These are phyloP conservation scores for Phylloscopus trochiloides DNA, from an alignment of 2,113 vertebrate genomes.

Conservation along the genomic window DNA sequence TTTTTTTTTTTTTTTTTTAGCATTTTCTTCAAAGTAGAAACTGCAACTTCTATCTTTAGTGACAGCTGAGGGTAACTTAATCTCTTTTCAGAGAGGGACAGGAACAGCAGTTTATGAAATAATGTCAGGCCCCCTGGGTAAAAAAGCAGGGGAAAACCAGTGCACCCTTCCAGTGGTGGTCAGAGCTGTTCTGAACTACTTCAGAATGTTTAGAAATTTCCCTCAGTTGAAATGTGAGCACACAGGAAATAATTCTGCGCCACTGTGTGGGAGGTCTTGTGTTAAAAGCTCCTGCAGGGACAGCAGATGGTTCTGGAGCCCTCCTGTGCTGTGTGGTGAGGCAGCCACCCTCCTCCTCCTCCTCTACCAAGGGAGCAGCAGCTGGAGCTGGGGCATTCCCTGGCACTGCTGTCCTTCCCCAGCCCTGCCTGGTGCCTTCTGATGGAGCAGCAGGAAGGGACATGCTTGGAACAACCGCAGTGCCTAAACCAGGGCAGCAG, in stretches of 20 bases:
- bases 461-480: rapidly evolving
- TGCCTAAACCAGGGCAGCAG: not conserved
- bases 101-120: not conserved
- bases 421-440: not conserved
- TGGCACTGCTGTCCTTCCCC: not conserved
- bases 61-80: not conserved
- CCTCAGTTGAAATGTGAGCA: not conserved
- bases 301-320: not conserved
- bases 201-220: not conserved
- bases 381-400: not conserved
- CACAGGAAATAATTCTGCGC: not conserved
- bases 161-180: rapidly evolving
- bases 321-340: not conserved
- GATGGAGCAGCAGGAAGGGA: not conserved
- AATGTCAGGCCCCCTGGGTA: not conserved
- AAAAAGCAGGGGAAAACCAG: no score
- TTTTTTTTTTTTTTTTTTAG: not conserved
- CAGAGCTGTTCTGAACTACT: rapidly evolving
- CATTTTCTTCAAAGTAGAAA: not conserved
- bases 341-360: not conserved
- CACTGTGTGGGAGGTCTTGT: no score
- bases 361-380: not conserved
- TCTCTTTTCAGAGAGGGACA: not conserved
- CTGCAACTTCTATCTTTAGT: not conserved
- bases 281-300: not conserved